These are phyloP conservation scores for Pteropus alecto DNA, from an alignment of 2,113 vertebrate genomes.

Conservation along the genomic window DNA sequence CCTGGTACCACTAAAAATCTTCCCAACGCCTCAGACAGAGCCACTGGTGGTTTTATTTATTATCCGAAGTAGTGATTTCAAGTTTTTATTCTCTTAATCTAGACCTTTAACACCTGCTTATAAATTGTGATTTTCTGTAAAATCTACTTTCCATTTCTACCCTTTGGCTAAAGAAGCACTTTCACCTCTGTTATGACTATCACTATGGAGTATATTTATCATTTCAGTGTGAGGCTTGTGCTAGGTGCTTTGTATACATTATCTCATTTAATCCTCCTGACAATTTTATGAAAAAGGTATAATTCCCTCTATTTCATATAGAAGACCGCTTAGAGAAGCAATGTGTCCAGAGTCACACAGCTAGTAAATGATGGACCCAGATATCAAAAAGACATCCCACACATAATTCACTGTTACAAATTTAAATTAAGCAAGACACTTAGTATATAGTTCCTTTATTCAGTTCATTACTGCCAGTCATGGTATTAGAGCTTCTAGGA, in stretches of 20 bases:
- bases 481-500: background rate
- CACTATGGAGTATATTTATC: background rate
- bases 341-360: background rate
- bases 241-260: background rate
- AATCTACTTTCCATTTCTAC: background rate
- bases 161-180: background rate
- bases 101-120: slow-evolving; percentile 13
- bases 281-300: background rate
- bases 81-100: background rate
- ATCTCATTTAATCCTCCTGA: background rate
- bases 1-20: background rate
- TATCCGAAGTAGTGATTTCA: background rate
- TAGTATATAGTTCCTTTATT: too few relatives aligned
- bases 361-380: background rate
- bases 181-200: background rate
- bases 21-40: background rate
- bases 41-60: background rate
- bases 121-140: background rate
- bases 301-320: background rate
- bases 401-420: background rate
- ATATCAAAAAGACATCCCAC: background rate
- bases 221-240: rapidly evolving
- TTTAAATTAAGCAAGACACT: background rate
- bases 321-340: background rate
- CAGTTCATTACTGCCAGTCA: background rate